phyloP scores from a whole-genome alignment of 2,797 vertebrate species.

The Manis crassicaudata region DNA sequence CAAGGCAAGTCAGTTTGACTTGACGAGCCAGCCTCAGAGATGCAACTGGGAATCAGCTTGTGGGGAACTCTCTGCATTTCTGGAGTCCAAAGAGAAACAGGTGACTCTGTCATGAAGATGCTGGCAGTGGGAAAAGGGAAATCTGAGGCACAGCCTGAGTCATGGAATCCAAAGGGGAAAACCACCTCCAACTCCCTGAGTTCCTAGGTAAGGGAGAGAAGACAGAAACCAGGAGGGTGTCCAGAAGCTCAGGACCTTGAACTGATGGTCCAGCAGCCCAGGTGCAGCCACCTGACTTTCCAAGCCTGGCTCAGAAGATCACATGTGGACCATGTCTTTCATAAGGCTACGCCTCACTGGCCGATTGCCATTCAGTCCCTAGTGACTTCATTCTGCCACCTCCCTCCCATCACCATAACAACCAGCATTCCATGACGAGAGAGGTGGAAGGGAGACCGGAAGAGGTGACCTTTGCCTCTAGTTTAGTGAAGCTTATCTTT shows the following conservation, averaged over 20 bases:
- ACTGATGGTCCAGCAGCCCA: accelerated
- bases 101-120: not conserved
- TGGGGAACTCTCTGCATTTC: not conserved
- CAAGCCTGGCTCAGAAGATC: not conserved
- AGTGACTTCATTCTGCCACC: not conserved
- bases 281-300: not conserved
- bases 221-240: not conserved
- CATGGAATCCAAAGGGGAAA: accelerated
- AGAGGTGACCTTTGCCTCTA: not conserved
- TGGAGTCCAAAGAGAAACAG: not conserved
- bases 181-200: not conserved
- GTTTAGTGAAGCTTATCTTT: not conserved
- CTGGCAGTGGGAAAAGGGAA: not conserved
- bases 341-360: not conserved
- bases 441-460: not conserved
- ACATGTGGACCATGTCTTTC: accelerated
- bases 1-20: accelerated
- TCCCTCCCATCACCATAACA: not conserved
- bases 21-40: not conserved
- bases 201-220: not conserved
- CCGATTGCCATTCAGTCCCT: not conserved
- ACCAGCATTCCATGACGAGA: not conserved
- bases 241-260: not conserved
- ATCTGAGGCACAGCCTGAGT: not conserved
- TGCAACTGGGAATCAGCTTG: accelerated